Conservation (phyloP, 2,113 vertebrate genomes). For the Miniopterus natalensis region DNA sequence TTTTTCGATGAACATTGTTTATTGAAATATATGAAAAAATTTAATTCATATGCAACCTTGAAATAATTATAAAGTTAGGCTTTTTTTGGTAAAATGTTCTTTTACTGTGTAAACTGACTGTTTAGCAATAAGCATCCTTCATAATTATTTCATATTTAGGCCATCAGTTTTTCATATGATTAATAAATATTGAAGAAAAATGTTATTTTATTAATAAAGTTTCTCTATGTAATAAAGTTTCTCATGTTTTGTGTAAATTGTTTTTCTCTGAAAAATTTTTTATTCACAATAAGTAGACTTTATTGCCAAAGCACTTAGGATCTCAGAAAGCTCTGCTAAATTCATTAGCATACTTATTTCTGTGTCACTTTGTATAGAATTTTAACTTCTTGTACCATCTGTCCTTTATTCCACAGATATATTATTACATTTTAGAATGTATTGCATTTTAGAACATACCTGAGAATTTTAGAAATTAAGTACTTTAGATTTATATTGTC, state of each 20-base stretch:
- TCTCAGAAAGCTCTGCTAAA: slow-evolving; percentile 73
- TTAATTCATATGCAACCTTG: slow-evolving; percentile 3
- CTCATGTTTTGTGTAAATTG: slow-evolving; percentile 20
- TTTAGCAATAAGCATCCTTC: neutral
- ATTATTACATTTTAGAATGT: slow-evolving; percentile 86
- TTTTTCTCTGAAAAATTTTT: slow-evolving; percentile 28
- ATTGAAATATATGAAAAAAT: slow-evolving; percentile 55
- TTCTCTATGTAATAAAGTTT: slow-evolving; percentile 35
- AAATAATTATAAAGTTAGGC: neutral
- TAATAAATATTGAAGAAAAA: slow-evolving; percentile 2
- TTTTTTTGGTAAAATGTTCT: neutral
- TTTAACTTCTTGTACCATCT: slow-evolving; percentile 86
- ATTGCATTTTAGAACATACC: slow-evolving; percentile 55
- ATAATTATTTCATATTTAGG: neutral
- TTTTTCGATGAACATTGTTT: neutral
- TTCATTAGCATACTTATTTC: slow-evolving; percentile 80
- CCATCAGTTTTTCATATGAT: slow-evolving; percentile 32
- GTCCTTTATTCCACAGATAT: slow-evolving; percentile 85
- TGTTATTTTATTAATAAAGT: slow-evolving; percentile 4
- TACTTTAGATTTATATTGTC: slow-evolving; percentile 81
- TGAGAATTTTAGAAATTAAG: slow-evolving; percentile 84
- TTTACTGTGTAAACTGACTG: neutral
- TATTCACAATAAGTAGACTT: slow-evolving; percentile 72
- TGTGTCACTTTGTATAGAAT: slow-evolving; percentile 83
- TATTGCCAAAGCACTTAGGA: slow-evolving; percentile 73